Base-by-base conservation (phyloP, 2,113 vertebrate genomes). In the Aplodontia rufa region DNA sequence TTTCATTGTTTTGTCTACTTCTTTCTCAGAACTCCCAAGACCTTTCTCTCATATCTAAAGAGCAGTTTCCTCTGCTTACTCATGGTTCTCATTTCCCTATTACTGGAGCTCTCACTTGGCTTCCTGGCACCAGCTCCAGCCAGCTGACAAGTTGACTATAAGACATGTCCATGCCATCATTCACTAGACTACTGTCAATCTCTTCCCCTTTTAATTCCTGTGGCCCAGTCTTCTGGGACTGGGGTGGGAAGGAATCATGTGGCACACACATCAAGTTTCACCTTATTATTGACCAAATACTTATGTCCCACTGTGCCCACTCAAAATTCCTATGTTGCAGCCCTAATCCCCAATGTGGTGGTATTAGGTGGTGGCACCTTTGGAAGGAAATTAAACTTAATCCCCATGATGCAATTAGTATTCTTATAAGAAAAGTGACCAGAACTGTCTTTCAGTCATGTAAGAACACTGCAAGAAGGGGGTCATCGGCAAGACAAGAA, bases 1-100 rank as follows among this genome's bases (percentile, higher is more conserved):
- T 37, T 88, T 87, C 49, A 74, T 49, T 91, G 45, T 69, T 69
- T 71, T 60, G 35, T 79, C 66, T 87, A 37, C 20, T 62, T 78
- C 91, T 90, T 51, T 92, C 81, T 71, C 81, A 26, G 49, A 81
- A 92, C 47, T 87, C 49, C 19, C 6, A 90, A 92, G 51, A 81
- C 40, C 45, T 55, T 74, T 76, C 74, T 88, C 28, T 91, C 51
- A 95, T 55, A 92, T 66, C 47, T 80, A 11, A 88, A 95, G 74
- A 93, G 19, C 30, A 84, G 55, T 62, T 91, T 90, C 79, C 40
- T 91, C 76, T 95, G 87, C 90, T 95, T 93, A 71, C 72, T 89
- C 74, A 35, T 47, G 8, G 49, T 66, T 89, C n/a, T 91, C 80
- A 22, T 58, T 93, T 93, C 84, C 32, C 16, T 32, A 76, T 81